A percentile compares a stretch with the other conserved stretches of the same genome.
Evolutionary conservation across 2,888 invertebrate species (phyloP).

Genomic region (Leptura quadrifasciata): DNA sequence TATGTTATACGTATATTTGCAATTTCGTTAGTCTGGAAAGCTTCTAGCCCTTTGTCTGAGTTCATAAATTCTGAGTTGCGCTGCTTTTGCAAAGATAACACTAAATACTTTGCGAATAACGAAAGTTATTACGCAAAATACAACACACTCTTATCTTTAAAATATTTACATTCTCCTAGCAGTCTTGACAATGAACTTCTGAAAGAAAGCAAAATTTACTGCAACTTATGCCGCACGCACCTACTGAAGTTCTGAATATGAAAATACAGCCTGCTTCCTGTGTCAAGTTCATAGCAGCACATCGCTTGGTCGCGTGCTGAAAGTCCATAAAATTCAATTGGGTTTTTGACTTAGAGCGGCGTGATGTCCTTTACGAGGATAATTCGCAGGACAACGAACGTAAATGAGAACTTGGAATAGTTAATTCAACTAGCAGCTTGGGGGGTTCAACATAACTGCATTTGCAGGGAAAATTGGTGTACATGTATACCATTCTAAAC

Average conservation of each 20-base stretch:
- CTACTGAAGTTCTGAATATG: constrained; percentile 25
- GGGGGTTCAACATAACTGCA: not conserved
- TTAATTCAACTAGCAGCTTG: constrained; percentile 18
- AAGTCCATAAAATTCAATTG: constrained; percentile 38
- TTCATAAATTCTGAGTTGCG: not conserved
- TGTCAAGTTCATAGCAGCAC: constrained; percentile 41
- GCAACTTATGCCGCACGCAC: constrained; percentile 27
- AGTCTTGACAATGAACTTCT: constrained; percentile 31
- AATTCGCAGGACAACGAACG: constrained; percentile 34
- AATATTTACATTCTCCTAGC: not conserved
- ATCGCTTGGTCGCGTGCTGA: constrained; percentile 31
- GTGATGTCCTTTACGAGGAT: constrained; percentile 29
- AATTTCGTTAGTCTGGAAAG: not conserved
- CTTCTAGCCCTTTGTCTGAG: not conserved
- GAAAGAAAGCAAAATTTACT: constrained; percentile 36
- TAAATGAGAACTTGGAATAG: not conserved
- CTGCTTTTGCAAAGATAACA: not conserved
- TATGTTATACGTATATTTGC: no score
- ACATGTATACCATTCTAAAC: no score
- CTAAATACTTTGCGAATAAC: not conserved
- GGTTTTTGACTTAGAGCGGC: constrained; percentile 30
- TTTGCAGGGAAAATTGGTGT: not conserved
- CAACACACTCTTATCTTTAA: not conserved
- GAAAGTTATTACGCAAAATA: not conserved
- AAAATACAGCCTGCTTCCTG: constrained; percentile 33